Conservation (phyloP, 2,888 invertebrate genomes). For the Anoplius nigerrimus region DNA sequence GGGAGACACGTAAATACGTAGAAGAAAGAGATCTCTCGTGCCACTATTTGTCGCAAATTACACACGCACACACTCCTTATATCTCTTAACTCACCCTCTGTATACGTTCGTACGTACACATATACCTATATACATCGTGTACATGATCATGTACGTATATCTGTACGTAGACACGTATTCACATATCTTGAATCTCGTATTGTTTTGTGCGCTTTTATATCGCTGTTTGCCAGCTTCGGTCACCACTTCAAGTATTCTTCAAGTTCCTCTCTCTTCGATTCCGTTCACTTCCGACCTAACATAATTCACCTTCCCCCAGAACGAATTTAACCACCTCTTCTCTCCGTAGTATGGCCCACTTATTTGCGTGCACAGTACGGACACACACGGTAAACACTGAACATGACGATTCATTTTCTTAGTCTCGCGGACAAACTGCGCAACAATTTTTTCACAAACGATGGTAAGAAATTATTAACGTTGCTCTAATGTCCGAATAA, state of each 20-base stretch:
- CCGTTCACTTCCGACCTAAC: background rate
- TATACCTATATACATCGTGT: conserved; percentile 1
- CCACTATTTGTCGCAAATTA: conserved; percentile 38
- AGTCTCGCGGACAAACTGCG: too few species aligned
- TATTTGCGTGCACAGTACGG: too few species aligned
- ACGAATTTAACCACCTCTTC: too few species aligned
- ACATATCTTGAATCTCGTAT: conserved; percentile 56
- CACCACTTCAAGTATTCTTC: conserved; percentile 61
- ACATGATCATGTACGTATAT: conserved; percentile 16
- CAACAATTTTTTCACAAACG: too few species aligned
- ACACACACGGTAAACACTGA: too few species aligned
- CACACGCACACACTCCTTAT: conserved; percentile 47
- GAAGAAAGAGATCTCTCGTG: conserved; percentile 37
- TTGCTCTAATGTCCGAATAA: too few species aligned
- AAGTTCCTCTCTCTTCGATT: conserved; percentile 36
- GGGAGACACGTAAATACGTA: conserved; percentile 16
- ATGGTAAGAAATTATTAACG: too few species aligned
- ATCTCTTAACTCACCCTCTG: conserved; percentile 45
- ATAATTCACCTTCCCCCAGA: background rate
- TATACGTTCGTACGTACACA: conserved; percentile 12
- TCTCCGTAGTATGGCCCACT: too few species aligned
- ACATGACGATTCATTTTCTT: too few species aligned
- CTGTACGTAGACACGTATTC: conserved; percentile 33
- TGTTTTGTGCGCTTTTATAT: conserved; percentile 67
- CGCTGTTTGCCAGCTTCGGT: conserved; percentile 69